A percentile compares a stretch with the other conserved stretches of the same genome.
Conservation (phyloP, 1,140 invertebrate genomes). For the Meteorus sp. region DNA sequence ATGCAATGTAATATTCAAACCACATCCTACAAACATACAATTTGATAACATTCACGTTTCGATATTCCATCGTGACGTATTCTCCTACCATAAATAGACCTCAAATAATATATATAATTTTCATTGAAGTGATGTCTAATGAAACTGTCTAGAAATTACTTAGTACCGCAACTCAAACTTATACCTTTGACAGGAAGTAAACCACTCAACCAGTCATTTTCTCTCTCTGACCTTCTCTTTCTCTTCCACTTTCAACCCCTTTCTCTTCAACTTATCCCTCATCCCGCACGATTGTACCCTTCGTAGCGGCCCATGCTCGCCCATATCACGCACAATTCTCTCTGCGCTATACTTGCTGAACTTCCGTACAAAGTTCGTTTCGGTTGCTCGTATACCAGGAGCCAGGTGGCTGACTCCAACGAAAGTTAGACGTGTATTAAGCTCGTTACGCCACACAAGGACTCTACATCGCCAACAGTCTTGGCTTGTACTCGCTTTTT, state of each 20-base stretch:
- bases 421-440: slow-evolving; percentile 46
- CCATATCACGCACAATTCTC: slow-evolving; percentile 37
- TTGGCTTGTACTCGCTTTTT: not conserved
- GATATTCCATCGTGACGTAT: not conserved
- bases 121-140: slow-evolving; percentile 13
- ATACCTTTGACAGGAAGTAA: slow-evolving; percentile 7
- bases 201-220: not conserved
- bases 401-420: slow-evolving; percentile 32
- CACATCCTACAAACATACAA: too few relatives aligned
- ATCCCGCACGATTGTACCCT: slow-evolving; percentile 37
- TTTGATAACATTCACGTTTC: not conserved
- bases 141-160: slow-evolving; percentile 12
- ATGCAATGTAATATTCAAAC: too few relatives aligned
- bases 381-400: slow-evolving; percentile 25
- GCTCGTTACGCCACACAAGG: slow-evolving; percentile 37
- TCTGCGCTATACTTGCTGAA: slow-evolving; percentile 33
- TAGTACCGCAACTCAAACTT: slow-evolving; percentile 11
- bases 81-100: too few relatives aligned
- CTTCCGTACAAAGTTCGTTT: slow-evolving; percentile 31
- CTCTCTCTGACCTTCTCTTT: not conserved
- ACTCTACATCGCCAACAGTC: not conserved
- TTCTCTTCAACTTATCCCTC: slow-evolving; percentile 17
- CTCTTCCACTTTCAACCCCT: not conserved
- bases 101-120: slow-evolving; percentile 7
- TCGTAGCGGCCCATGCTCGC: too few relatives aligned